phyloP scores from a whole-genome alignment of 2,888 invertebrate species.

The Nomada lathburiana region DNA sequence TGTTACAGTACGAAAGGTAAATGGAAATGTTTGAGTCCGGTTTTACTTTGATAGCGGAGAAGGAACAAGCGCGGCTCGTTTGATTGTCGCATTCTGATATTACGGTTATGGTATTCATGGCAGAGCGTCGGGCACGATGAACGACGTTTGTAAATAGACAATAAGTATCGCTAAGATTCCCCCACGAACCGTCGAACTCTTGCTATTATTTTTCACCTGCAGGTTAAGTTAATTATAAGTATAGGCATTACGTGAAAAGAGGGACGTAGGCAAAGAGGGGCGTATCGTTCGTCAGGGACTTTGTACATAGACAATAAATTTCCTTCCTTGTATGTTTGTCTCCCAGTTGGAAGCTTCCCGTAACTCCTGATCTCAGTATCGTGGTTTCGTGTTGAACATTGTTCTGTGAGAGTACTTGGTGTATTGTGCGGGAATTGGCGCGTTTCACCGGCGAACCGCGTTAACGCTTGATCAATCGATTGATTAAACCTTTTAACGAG shows the following conservation, averaged over 20 bases:
- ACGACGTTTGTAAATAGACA: conserved; percentile 74
- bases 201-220: conserved; percentile 66
- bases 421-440: conserved; percentile 50
- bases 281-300: conserved; percentile 39
- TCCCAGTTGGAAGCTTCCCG: conserved; percentile 41
- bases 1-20: too few species aligned
- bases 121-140: conserved; percentile 53
- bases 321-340: conserved; percentile 47
- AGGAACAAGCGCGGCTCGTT: not conserved
- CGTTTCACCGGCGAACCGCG: conserved; percentile 35
- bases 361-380: conserved; percentile 25
- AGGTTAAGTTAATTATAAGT: conserved; percentile 44
- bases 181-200: conserved; percentile 43
- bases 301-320: conserved; percentile 80
- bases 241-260: conserved; percentile 40
- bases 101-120: conserved; percentile 38
- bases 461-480: conserved; percentile 55
- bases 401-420: conserved; percentile 41
- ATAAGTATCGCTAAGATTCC: conserved; percentile 70
- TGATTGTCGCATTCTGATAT: not conserved
- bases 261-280: not conserved
- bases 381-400: conserved; percentile 43
- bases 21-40: too few species aligned
- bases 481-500: conserved; percentile 49
- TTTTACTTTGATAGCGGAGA: too few species aligned